These are phyloP conservation scores for Myodes glareolus DNA, from an alignment of 2,113 vertebrate species.

Conservation along the genomic window DNA sequence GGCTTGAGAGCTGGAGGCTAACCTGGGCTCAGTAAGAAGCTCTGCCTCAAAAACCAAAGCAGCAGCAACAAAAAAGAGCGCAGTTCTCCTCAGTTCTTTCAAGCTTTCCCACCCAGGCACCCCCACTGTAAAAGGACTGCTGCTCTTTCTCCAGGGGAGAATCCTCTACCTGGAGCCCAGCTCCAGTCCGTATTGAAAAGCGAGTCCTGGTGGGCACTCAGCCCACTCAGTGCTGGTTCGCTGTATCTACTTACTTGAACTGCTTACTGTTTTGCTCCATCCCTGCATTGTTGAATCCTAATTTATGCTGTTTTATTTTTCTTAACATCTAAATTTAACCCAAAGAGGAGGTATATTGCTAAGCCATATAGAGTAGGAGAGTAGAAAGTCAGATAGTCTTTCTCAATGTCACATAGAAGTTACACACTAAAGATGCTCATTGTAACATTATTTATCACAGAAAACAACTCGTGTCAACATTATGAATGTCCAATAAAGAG, in stretches of 20 bases:
- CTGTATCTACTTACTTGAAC: neutral
- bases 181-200: neutral
- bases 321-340: neutral
- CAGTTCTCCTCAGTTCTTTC: neutral
- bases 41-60: neutral
- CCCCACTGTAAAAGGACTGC: neutral
- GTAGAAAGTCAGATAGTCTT: neutral
- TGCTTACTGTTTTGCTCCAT: neutral
- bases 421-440: neutral
- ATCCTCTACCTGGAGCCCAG: neutral
- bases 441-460: neutral
- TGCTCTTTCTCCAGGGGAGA: neutral
- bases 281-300: neutral
- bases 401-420: neutral
- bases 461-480: neutral
- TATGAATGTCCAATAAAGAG: neutral
- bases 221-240: neutral
- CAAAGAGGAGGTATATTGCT: neutral
- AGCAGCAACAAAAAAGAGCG: neutral
- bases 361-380: neutral
- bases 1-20: neutral
- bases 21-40: neutral
- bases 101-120: neutral
- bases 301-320: neutral
- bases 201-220: neutral